Base-by-base conservation (phyloP, 2,113 vertebrate genomes). In the Puntigrus tetrazona region DNA sequence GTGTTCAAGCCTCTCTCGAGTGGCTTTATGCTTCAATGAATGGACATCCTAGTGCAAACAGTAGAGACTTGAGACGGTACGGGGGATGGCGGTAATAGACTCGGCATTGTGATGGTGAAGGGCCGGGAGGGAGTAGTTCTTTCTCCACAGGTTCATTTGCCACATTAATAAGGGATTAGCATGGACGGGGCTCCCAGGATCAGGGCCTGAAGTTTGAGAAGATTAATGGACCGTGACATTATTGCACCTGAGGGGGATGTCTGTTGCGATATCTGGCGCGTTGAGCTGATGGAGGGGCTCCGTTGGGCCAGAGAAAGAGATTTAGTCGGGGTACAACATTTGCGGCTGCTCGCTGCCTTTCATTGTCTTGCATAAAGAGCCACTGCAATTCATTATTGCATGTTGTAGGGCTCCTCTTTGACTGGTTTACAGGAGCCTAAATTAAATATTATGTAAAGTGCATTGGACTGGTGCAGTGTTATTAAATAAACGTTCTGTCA, bases 211-310 rank as follows among this genome's bases (percentile, higher is more conserved):
- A 93, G 94, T 94, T 95, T 94, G 94, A 95, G 93, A 93, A 93
- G 93, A 96, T 95, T 96, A 96, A 96, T 96, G 93, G 91, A 95
- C 91, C 93, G 94, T 94, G 94, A 95, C 95, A 96, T 93, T 94
- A 94, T 95, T 94, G 91, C 87, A 94, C 93, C 95, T 95, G 90
- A 93, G 92, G 95, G 94, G 91, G 91, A 94, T 91, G 92, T 95
- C 92, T 93, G 88, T 94, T 93, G 93, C 90, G 90, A 80, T 93
- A 95, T 96, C 94, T 94, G 91, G 92, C 86, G 87, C 91, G 85
- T 92, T 92, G 89, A 93, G 92, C 92, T 94, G 91, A 94, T 91
- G 88, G 90, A 87, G 89, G 90, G 90, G 90, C 89, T 89, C 90
- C 88, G 90, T 89, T 86, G 91, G 88, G 90, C 20, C 14, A 57